Evolutionary conservation across 2,888 invertebrate species (phyloP).

Genomic region (Phlogophora meticulosa): DNA sequence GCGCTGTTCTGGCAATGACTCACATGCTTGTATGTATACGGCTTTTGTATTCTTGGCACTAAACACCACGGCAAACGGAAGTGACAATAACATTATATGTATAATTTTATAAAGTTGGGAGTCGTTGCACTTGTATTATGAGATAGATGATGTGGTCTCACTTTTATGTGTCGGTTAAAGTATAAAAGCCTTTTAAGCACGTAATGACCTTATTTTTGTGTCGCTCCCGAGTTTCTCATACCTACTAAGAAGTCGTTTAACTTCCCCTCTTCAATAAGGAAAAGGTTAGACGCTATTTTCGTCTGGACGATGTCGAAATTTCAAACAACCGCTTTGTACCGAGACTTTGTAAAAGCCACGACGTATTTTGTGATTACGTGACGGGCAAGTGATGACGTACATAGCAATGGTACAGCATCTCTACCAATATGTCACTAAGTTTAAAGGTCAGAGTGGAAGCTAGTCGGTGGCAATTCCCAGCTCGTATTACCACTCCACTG

Average conservation of each 20-base stretch:
- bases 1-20: conserved; percentile 72
- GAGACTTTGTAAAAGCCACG: not conserved
- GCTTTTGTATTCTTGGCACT: conserved; percentile 78
- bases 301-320: not conserved
- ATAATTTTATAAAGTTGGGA: conserved; percentile 66
- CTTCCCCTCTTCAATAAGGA: not conserved
- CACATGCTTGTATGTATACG: conserved; percentile 65
- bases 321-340: not conserved
- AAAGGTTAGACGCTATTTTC: conserved; percentile 10
- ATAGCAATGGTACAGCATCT: conserved; percentile 2
- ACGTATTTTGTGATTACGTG: not conserved
- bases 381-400: conserved; percentile 11
- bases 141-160: conserved; percentile 17
- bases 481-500: conserved; percentile 36
- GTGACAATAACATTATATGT: conserved; percentile 71
- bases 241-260: not conserved
- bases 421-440: conserved; percentile 20
- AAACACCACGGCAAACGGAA: conserved; percentile 73
- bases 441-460: conserved; percentile 28
- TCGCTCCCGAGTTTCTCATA: not conserved
- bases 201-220: conserved; percentile 2
- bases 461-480: conserved; percentile 22
- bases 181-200: not conserved
- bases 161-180: conserved; percentile 10
- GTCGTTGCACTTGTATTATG: conserved; percentile 70